These are phyloP conservation scores for Protonemura montana DNA, from an alignment of 2,888 invertebrate genomes.

Conservation along the genomic window DNA sequence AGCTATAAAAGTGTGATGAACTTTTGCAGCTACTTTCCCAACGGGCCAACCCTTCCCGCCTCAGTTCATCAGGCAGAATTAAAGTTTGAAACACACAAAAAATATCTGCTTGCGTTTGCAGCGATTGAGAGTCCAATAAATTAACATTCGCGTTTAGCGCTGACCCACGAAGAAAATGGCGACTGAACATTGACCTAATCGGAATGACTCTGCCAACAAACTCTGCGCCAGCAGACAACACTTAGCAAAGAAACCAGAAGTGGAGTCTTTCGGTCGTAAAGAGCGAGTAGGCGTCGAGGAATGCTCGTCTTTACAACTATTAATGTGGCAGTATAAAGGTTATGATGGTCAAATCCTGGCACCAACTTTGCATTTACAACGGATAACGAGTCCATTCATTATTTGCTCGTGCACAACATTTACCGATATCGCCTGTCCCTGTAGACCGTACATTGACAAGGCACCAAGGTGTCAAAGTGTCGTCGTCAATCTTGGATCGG, in stretches of 20 bases:
- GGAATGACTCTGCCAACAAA: neutral
- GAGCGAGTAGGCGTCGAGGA: neutral
- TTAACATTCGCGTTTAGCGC: neutral
- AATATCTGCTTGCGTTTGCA: neutral
- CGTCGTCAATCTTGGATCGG: neutral
- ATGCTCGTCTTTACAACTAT: slow-evolving; percentile 23
- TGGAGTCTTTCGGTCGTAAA: neutral
- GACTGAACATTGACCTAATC: neutral
- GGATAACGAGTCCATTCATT: slow-evolving; percentile 27
- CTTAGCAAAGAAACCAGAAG: slow-evolving; percentile 9
- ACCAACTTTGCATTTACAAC: slow-evolving; percentile 9
- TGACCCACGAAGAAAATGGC: neutral
- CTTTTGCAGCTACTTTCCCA: neutral
- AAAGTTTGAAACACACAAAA: neutral
- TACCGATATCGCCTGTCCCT: neutral
- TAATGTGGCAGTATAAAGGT: slow-evolving; percentile 18
- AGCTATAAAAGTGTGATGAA: neutral
- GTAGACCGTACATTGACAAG: neutral
- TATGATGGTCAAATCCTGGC: neutral
- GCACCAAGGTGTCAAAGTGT: neutral
- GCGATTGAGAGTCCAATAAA: neutral
- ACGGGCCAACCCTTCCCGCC: neutral
- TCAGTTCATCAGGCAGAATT: neutral
- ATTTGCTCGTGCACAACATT: slow-evolving; percentile 20
- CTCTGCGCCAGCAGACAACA: slow-evolving; percentile 1